These are phyloP conservation scores for Callinectes sapidus DNA, from an alignment of 2,888 invertebrate species.

Conservation along the genomic window DNA sequence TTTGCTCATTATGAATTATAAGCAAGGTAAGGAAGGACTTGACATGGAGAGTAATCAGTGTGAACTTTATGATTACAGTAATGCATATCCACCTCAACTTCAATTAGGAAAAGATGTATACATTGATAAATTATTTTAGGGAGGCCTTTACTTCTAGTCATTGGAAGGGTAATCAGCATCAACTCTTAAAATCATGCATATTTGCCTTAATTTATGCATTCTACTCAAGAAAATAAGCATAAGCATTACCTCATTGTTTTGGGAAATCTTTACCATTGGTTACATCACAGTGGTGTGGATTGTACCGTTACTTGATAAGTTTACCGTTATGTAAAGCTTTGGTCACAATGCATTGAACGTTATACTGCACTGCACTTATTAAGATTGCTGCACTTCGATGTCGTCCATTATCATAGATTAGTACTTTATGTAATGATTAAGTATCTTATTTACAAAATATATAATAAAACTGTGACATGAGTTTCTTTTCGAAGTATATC, in stretches of 20 bases:
- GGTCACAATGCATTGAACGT: constrained; percentile 18
- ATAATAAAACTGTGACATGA: background rate
- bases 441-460: constrained; percentile 4
- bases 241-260: background rate
- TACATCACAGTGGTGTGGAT: background rate
- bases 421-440: background rate
- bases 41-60: background rate
- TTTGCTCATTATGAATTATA: background rate
- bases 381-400: constrained; percentile 19
- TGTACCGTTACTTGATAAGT: background rate
- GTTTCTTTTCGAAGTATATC: background rate
- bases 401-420: constrained; percentile 22
- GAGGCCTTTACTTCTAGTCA: background rate
- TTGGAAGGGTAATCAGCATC: background rate
- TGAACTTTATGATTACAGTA: background rate
- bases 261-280: background rate
- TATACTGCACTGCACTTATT: constrained; percentile 34
- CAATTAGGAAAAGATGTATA: background rate
- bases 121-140: background rate
- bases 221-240: background rate
- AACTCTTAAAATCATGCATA: background rate
- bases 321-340: background rate
- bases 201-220: too few species aligned
- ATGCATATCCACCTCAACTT: background rate
- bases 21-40: background rate